These are phyloP conservation scores for Narcine bancroftii DNA, from an alignment of 2,113 vertebrate genomes.

Conservation along the genomic window DNA sequence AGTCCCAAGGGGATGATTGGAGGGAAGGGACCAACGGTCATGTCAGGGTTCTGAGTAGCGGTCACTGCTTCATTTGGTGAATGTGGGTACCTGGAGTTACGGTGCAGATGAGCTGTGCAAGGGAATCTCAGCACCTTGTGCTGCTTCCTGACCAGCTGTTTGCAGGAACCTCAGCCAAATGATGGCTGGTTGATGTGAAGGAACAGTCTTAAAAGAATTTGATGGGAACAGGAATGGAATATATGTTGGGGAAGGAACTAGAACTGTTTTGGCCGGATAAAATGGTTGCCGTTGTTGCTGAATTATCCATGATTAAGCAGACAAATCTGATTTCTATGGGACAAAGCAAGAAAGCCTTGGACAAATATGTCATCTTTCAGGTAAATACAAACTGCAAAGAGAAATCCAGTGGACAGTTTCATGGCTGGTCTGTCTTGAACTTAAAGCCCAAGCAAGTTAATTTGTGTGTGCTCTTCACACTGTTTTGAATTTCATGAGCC, in stretches of 20 bases:
- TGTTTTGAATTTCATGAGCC: neutral
- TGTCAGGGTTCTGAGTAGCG: neutral
- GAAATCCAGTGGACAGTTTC: no score
- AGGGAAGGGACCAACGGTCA: neutral
- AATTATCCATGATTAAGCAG: no score
- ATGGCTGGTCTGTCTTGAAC: no score
- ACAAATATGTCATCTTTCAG: no score
- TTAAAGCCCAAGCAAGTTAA: neutral
- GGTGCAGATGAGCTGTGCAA: neutral
- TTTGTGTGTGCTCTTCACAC: neutral
- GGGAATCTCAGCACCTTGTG: neutral
- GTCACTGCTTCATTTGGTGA: neutral
- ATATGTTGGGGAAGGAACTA: neutral
- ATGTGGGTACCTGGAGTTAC: neutral
- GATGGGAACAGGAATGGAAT: neutral
- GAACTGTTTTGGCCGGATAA: no score
- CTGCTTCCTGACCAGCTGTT: neutral
- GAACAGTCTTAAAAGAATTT: neutral
- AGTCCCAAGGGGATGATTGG: no score
- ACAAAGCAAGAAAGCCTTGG: no score
- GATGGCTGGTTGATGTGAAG: neutral
- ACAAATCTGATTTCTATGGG: no score
- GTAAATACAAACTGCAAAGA: no score
- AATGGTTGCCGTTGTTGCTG: no score
- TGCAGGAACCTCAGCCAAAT: neutral